Evolutionary conservation across 2,888 invertebrate genomes (phyloP).

Genomic region (Venustoraphidia nigricollis): DNA sequence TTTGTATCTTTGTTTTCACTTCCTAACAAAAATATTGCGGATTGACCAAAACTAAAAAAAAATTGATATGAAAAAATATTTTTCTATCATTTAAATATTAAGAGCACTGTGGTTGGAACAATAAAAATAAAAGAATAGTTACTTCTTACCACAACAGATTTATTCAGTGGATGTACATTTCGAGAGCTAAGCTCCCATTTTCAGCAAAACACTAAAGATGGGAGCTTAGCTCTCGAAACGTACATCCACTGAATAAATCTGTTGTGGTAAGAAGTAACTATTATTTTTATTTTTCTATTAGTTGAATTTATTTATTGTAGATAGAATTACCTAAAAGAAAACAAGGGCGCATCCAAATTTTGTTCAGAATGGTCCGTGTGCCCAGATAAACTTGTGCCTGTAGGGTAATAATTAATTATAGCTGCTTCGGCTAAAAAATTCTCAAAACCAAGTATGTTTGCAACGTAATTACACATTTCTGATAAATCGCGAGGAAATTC

Average conservation of each 20-base stretch:
- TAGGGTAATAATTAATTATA: slow-evolving; percentile 91
- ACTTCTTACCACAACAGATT: too few species aligned
- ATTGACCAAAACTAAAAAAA: slow-evolving; percentile 76
- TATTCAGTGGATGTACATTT: too few species aligned
- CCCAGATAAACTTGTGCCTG: slow-evolving; percentile 81
- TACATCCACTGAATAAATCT: too few species aligned
- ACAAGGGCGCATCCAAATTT: slow-evolving; percentile 70
- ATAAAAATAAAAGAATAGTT: too few species aligned
- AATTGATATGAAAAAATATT: not conserved
- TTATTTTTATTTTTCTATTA: not conserved
- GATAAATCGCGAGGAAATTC: slow-evolving; percentile 61
- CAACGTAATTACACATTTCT: slow-evolving; percentile 46
- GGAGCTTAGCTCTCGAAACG: not conserved
- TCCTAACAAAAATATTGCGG: slow-evolving; percentile 87
- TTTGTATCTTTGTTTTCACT: slow-evolving; percentile 51
- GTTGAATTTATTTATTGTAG: slow-evolving; percentile 1
- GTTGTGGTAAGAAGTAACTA: too few species aligned
- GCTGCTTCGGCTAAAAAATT: slow-evolving; percentile 76
- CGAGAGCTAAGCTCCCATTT: too few species aligned
- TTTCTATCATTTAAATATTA: too few species aligned
- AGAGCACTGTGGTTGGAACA: too few species aligned
- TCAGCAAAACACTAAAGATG: too few species aligned
- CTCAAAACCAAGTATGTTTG: slow-evolving; percentile 36
- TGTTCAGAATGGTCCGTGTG: slow-evolving; percentile 92
- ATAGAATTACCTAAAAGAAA: slow-evolving; percentile 63